Evolutionary conservation across 2,797 vertebrate species (phyloP), one percentile per base, ranked within the genome.

Genomic region (Phoeniculus purpureus): DNA sequence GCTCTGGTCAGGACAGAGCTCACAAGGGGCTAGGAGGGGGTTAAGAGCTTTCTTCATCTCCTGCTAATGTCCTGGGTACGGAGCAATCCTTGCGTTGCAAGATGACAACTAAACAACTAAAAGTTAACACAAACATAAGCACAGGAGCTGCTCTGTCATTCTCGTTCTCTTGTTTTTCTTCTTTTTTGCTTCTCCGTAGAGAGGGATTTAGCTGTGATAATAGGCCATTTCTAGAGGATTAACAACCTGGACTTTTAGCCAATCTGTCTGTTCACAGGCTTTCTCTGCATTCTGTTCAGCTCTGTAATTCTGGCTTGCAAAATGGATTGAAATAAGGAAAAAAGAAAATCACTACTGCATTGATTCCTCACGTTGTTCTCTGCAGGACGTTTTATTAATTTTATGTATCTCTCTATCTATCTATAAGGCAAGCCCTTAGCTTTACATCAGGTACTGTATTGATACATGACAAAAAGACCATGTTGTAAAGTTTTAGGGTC

Each of bases 141-240:
- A 66, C 6, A 52, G n/a, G 48, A 55, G 23, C 80, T 67, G 8
- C 6, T 13, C 31, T 73, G 31, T 76, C 2, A 1, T 70, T 70
- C 18, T 70, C 31, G 58, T 17, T 29, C 19, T 62, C 12, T 62
- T 15, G 7, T 15, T 25, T 25, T 68, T 34, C 70, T 54, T 11
- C 21, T 37, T 64, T 64, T 51, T 16, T 55, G 29, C 67, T 22
- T 72, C 48, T 66, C 16, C 58, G 61, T 26, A 87, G 26, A 65
- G 34, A 86, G 8, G 19, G 29, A 70, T 90, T 94, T 85, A 74
- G 19, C 60, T 89, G 70, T 65, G 56, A 66, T 80, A 92, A 91
- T 45, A 83, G 19, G 64, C 45, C 22, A 34, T 81, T 91, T 84
- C 82, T 60, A 55, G 40, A 48, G 40, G 62, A 72, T 91, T 94